These are phyloP conservation scores for Gibbula magus DNA, from an alignment of 2,888 invertebrate genomes.

Conservation along the genomic window DNA sequence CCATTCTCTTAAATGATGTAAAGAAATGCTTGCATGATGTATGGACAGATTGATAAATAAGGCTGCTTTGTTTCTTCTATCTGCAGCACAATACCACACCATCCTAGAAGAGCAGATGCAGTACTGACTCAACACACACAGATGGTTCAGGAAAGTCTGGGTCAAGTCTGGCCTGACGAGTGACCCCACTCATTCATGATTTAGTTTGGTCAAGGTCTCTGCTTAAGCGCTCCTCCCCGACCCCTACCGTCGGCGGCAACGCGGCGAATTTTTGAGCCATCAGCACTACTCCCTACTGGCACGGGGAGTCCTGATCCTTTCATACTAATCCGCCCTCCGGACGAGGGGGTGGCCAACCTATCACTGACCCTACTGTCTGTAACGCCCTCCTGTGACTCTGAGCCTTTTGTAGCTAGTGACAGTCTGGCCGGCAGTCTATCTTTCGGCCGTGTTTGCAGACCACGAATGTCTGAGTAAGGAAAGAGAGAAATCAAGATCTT, in stretches of 20 bases:
- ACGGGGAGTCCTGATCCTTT: constrained; percentile 68
- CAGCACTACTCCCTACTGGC: constrained; percentile 61
- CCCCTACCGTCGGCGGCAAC: constrained; percentile 45
- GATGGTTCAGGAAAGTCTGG: no score
- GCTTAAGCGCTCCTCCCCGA: constrained; percentile 14
- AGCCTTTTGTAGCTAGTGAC: constrained; percentile 58
- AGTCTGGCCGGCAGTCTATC: constrained; percentile 65
- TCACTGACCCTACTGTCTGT: constrained; percentile 64
- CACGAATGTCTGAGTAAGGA: constrained; percentile 56
- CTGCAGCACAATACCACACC: no score
- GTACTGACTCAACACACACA: no score
- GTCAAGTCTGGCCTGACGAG: no score
- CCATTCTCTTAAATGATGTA: no score
- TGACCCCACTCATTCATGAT: no score
- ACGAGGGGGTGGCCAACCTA: constrained; percentile 69
- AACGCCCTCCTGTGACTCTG: constrained; percentile 56
- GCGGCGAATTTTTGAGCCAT: constrained; percentile 64
- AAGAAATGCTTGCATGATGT: no score
- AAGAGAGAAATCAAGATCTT: constrained; percentile 44
- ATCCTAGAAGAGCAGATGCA: no score
- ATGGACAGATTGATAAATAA: no score
- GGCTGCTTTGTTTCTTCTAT: no score
- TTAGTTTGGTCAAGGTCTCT: constrained; percentile 17
- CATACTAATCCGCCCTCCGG: constrained; percentile 67
- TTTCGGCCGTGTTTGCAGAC: constrained; percentile 58